phyloP scores from a whole-genome alignment of 2,113 vertebrate genomes.

The Dasypus novemcinctus region DNA sequence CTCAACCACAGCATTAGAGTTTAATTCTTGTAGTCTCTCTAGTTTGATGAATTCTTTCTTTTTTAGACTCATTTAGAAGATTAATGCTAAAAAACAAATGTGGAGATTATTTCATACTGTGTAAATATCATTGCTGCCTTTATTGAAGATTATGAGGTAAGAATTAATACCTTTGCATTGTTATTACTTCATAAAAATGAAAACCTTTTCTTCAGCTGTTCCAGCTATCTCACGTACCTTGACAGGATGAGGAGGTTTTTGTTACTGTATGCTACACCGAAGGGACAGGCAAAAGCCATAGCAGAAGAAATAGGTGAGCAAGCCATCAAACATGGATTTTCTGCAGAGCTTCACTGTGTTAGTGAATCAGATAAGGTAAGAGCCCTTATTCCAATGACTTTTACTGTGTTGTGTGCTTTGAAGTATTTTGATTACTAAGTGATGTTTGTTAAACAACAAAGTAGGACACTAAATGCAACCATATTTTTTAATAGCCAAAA shows the following conservation, averaged over 20 bases:
- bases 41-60: background rate
- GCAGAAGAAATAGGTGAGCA: conserved; percentile 92
- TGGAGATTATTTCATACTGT: background rate
- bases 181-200: background rate
- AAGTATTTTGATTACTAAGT: background rate
- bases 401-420: background rate
- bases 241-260: conserved; percentile 87
- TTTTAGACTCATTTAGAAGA: background rate
- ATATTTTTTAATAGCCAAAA: background rate
- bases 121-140: background rate
- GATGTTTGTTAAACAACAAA: background rate
- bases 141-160: background rate
- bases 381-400: background rate
- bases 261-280: conserved; percentile 94
- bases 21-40: background rate
- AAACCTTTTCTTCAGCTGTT: background rate
- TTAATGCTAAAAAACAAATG: background rate
- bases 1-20: background rate
- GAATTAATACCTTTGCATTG: background rate
- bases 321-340: conserved; percentile 85
- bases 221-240: conserved; percentile 80
- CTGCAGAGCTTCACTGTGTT: conserved; percentile 91
- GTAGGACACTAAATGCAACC: background rate
- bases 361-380: conserved; percentile 89
- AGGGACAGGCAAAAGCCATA: conserved; percentile 94